Evolutionary conservation across 1,140 invertebrate genomes (phyloP).

Genomic region (Oppia nitens): DNA sequence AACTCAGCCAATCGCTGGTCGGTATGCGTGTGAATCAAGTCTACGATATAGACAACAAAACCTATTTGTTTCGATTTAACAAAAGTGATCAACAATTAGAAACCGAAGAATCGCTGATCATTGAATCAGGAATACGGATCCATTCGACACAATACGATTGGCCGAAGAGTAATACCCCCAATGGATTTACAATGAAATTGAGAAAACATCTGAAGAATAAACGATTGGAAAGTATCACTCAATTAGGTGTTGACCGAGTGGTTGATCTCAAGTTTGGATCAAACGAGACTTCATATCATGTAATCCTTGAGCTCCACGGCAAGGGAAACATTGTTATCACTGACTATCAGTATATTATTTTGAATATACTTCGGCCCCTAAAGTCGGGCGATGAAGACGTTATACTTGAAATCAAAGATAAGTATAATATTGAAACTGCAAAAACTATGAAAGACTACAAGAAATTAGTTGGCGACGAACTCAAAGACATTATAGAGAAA

Average conservation of each 20-base stretch:
- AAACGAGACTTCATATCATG: constrained; percentile 81
- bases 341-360: constrained; percentile 72
- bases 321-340: constrained; percentile 89
- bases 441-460: constrained; percentile 22
- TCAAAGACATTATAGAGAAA: constrained; percentile 40
- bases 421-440: constrained; percentile 62
- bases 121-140: constrained; percentile 86
- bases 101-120: constrained; percentile 35
- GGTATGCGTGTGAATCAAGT: constrained; percentile 90
- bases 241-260: constrained; percentile 72
- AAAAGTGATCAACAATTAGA: constrained; percentile 26
- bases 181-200: constrained; percentile 95
- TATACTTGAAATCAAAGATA: constrained; percentile 74
- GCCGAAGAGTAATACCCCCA: constrained; percentile 90
- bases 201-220: constrained; percentile 95
- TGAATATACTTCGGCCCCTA: constrained; percentile 82
- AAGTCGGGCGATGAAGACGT: constrained; percentile 61
- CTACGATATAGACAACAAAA: constrained; percentile 93
- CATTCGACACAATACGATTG: constrained; percentile 92
- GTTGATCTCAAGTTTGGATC: constrained; percentile 85
- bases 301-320: constrained; percentile 93
- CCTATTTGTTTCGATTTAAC: constrained; percentile 73
- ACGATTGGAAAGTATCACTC: constrained; percentile 64
- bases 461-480: constrained; percentile 11
- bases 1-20: constrained; percentile 60